Base-by-base conservation (phyloP, 2,888 invertebrate species). In the Lithosia quadra region DNA sequence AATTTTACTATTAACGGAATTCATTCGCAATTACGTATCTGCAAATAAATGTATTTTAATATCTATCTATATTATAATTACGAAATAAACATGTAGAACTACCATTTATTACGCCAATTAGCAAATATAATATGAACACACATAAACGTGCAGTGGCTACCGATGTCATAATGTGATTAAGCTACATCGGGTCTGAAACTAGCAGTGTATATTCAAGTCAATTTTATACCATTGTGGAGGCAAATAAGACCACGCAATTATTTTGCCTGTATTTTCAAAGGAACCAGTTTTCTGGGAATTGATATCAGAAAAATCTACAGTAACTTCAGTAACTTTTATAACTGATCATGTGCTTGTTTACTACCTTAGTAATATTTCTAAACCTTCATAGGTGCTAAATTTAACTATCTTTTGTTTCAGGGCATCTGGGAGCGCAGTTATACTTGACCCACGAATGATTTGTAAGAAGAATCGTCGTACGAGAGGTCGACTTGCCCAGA, bases 381-480 rank as follows among this genome's bases (percentile, higher is more conserved):
- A 34, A 34, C 8, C 5, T 33, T 33, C n/a, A n/a, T n/a, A n/a
- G n/a, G 22, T 58, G 18, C 9, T 49, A 58, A 55, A 24, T 39
- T 8, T 57, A 3, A 43, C 59, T 58, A 8, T 64, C 69, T 79
- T 28, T 28, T 75, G 73, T 80, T 63, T 2, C 93, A 97, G 97
- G 97, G 97, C 97, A 92, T 96, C 97, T 88, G 94, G 97, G 93
- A 97, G 97, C 95, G 98, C 98, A 91, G 96, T 98, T 87, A 97
- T 98, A 86, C 96, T 98, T 95, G 98, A 99, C 92, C 98, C 98
- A 78, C 96, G 97, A 89, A 96, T 97, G 93, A 97, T 98, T 86
- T 99, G 99, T 95, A 97, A 98, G 91, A 98, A 98, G 93, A 97
- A 97, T 80, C 96, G 97, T 72, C 96, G 97, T 80, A 93, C 97